phyloP scores from a whole-genome alignment of 1,140 invertebrate genomes.

The Colletes gigas region DNA sequence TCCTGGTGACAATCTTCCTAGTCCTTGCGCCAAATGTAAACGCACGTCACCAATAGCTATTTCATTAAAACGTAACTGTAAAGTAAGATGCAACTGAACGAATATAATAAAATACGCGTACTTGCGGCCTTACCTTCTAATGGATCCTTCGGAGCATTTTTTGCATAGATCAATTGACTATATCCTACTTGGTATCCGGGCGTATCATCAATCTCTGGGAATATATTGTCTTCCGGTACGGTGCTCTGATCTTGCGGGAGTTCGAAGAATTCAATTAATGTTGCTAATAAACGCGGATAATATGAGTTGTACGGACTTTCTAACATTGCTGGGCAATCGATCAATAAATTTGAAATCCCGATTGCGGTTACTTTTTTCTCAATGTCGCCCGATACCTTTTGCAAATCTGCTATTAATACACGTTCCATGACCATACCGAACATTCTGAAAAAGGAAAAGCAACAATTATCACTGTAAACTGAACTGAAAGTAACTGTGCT shows the following conservation, averaged over 20 bases:
- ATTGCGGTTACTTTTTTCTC: conserved; percentile 95
- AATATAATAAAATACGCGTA: conserved; percentile 21
- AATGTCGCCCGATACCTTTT: conserved; percentile 90
- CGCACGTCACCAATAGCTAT: conserved; percentile 84
- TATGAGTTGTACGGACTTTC: conserved; percentile 84
- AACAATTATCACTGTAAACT: not conserved
- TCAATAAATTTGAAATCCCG: conserved; percentile 92
- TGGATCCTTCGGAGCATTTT: conserved; percentile 88
- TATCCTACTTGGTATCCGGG: conserved; percentile 94
- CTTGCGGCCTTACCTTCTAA: conserved; percentile 79
- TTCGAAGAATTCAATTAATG: conserved; percentile 93
- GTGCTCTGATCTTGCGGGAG: conserved; percentile 90
- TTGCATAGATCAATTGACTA: conserved; percentile 93
- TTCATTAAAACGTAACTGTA: not conserved
- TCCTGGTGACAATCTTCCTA: conserved; percentile 84
- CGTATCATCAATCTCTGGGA: conserved; percentile 92
- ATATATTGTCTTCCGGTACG: conserved; percentile 90
- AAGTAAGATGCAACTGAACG: conserved; percentile 20
- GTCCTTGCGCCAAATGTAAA: conserved; percentile 86
- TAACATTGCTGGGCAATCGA: conserved; percentile 87
- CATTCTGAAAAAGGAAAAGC: conserved; percentile 85
- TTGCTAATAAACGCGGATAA: conserved; percentile 86
- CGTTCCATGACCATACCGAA: conserved; percentile 97
- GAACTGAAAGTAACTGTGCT: not conserved
- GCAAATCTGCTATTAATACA: conserved; percentile 91